Conservation (phyloP, 2,888 invertebrate genomes). For the Agrochola lota region DNA sequence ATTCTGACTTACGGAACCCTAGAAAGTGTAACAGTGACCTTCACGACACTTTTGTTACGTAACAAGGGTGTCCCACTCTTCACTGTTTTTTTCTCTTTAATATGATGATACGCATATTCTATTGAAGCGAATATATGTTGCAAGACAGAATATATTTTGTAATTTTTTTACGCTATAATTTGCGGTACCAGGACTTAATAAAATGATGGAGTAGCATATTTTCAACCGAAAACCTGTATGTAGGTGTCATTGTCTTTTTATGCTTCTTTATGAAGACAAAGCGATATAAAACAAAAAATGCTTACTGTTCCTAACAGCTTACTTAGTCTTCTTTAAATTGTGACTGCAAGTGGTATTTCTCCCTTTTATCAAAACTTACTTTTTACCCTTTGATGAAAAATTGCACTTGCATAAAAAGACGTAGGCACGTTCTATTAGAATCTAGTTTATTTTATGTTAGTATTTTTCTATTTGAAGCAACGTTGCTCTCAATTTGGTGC, state of each 20-base stretch:
- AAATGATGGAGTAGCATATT: constrained; percentile 2
- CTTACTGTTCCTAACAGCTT: neutral
- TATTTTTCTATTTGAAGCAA: too few relatives aligned
- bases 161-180: neutral
- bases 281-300: neutral
- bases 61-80: too few relatives aligned
- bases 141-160: neutral
- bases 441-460: neutral
- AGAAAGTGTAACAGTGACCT: too few relatives aligned
- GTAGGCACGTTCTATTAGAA: neutral
- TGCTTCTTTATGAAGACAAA: constrained; percentile 20
- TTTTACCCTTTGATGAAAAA: constrained; percentile 6
- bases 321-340: constrained; percentile 7
- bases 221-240: neutral
- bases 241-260: neutral
- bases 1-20: too few relatives aligned
- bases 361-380: neutral
- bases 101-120: neutral
- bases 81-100: too few relatives aligned
- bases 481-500: too few relatives aligned
- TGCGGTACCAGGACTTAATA: neutral
- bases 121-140: too few relatives aligned
- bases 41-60: too few relatives aligned
- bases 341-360: neutral
- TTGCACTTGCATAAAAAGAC: neutral